These are phyloP conservation scores for Diadema setosum DNA, from an alignment of 35 echinoderm and acorn worm species.

Conservation along the genomic window DNA sequence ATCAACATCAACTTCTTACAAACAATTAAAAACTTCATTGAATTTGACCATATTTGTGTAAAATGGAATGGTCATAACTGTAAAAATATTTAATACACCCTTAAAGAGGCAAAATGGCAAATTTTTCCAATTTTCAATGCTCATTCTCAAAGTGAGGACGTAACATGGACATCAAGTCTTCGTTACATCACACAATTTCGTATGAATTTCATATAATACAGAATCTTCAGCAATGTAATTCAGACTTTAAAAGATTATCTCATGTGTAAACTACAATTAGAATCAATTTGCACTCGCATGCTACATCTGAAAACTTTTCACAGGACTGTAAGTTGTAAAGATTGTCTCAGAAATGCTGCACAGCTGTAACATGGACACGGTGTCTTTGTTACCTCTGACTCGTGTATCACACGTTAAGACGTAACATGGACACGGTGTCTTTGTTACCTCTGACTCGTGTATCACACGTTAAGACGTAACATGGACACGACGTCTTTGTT, in stretches of 20 bases:
- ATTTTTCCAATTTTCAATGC: background rate
- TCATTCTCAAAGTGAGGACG: background rate
- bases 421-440: background rate
- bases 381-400: background rate
- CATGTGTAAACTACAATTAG: background rate
- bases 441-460: background rate
- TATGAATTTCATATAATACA: background rate
- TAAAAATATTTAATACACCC: background rate
- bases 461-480: background rate
- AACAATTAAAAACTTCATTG: background rate
- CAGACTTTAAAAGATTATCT: background rate
- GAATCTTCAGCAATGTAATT: too few relatives aligned
- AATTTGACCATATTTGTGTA: background rate
- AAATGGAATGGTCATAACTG: background rate
- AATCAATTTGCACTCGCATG: background rate
- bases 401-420: background rate
- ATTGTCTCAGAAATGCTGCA: background rate
- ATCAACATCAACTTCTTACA: background rate
- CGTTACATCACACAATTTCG: background rate
- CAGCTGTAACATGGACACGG: background rate
- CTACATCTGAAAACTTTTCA: background rate
- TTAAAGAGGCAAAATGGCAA: background rate
- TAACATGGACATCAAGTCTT: background rate
- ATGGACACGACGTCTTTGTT: too few relatives aligned
- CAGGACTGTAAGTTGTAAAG: background rate